Percentiles rank a stretch among this genome's conserved stretches.
Evolutionary conservation across 2,797 vertebrate species (phyloP).

Genomic region (Thripadectes ignobilis): DNA sequence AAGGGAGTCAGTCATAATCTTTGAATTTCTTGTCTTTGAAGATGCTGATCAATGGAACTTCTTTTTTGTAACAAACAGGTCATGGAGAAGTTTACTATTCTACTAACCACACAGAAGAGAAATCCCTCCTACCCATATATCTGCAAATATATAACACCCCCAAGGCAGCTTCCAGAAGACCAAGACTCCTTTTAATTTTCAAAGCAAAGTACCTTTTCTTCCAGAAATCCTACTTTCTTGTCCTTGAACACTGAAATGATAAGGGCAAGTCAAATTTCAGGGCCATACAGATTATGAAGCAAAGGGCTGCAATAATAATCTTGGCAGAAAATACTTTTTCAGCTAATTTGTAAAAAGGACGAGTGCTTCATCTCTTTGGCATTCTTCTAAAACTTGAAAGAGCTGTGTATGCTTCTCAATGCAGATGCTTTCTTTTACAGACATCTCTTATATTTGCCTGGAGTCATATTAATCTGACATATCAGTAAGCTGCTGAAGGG

Average conservation of each 20-base stretch:
- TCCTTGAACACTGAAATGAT: neutral
- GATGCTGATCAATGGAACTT: neutral
- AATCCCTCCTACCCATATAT: conserved; percentile 23
- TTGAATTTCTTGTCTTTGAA: conserved; percentile 35
- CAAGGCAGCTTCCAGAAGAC: neutral
- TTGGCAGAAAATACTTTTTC: conserved; percentile 42
- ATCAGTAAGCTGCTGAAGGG: neutral
- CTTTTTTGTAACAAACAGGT: neutral
- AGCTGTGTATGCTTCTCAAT: neutral
- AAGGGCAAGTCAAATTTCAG: neutral
- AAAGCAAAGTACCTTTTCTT: neutral
- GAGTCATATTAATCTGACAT: neutral
- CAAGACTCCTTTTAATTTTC: neutral
- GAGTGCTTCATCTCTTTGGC: conserved; percentile 19
- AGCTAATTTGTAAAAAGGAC: conserved; percentile 21
- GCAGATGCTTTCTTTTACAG: conserved; percentile 22
- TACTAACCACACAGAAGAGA: conserved; percentile 1
- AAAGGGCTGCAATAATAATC: neutral
- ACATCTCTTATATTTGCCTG: neutral
- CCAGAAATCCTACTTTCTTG: neutral
- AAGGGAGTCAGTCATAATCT: neutral
- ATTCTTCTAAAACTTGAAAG: conserved; percentile 50
- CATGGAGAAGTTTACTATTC: neutral
- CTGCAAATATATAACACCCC: neutral
- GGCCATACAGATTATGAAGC: neutral